These are phyloP conservation scores for Callosobruchus maculatus DNA, from an alignment of 2,888 invertebrate species.

Conservation along the genomic window DNA sequence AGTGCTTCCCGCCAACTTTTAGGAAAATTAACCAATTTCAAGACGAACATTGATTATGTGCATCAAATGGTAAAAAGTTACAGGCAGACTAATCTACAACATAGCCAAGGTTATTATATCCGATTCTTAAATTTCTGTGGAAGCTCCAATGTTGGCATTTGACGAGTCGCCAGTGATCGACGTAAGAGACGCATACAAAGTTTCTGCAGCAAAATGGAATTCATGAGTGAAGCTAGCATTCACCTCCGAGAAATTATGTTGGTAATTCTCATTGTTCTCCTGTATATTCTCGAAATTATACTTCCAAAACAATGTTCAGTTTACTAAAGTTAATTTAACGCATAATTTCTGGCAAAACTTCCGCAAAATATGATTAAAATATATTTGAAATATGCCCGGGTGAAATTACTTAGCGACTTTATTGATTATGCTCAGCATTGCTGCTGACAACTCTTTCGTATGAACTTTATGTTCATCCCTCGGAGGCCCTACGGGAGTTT, in stretches of 20 bases:
- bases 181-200: not conserved
- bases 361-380: conserved; percentile 37
- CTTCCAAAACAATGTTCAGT: conserved; percentile 1
- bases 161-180: not conserved
- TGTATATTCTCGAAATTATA: not conserved
- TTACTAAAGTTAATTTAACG: conserved; percentile 19
- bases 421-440: conserved; percentile 44
- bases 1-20: no score
- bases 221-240: not conserved
- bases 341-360: conserved; percentile 31
- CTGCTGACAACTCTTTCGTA: conserved; percentile 47
- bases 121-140: no score
- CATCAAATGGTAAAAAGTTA: no score
- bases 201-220: not conserved
- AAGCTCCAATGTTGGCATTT: no score
- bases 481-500: not conserved
- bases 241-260: not conserved
- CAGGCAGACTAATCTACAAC: no score
- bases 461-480: conserved; percentile 43
- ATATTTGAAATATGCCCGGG: conserved; percentile 26
- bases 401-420: conserved; percentile 35
- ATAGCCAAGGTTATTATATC: no score
- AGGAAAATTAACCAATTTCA: no score
- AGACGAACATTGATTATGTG: no score
- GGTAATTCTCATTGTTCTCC: not conserved